phyloP scores from a whole-genome alignment of 1,140 invertebrate genomes.

The Neomicropteryx cornuta region DNA sequence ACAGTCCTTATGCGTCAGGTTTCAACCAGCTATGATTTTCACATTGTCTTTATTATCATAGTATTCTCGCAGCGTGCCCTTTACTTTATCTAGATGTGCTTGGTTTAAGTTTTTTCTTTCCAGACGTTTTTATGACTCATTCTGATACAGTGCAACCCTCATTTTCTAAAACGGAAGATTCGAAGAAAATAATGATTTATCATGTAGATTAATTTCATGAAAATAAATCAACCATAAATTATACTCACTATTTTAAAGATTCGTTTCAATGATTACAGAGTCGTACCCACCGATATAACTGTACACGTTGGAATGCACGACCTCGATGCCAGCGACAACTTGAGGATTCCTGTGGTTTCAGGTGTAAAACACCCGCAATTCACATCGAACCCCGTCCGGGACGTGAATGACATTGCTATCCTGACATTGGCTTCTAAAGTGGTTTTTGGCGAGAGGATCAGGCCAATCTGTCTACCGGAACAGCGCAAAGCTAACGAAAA shows the following conservation, averaged over 20 bases:
- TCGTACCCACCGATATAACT: slow-evolving; percentile 23
- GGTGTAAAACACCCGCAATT: slow-evolving; percentile 29
- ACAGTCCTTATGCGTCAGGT: too few relatives aligned
- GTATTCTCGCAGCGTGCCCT: too few relatives aligned
- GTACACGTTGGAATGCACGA: slow-evolving; percentile 32
- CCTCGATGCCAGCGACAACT: slow-evolving; percentile 19
- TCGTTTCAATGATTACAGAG: slow-evolving; percentile 17
- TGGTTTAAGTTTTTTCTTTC: too few relatives aligned
- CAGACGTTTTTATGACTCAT: too few relatives aligned
- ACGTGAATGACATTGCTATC: slow-evolving; percentile 41
- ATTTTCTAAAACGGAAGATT: too few relatives aligned
- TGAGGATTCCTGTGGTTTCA: slow-evolving; percentile 15
- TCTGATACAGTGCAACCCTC: too few relatives aligned
- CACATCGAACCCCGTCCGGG: slow-evolving; percentile 30
- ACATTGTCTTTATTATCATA: too few relatives aligned
- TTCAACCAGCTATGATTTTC: too few relatives aligned
- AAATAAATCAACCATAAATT: too few relatives aligned
- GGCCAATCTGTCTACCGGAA: slow-evolving; percentile 43
- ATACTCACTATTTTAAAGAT: background rate
- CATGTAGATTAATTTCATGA: too few relatives aligned
- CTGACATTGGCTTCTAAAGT: slow-evolving; percentile 30
- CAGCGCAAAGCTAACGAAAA: slow-evolving; percentile 21
- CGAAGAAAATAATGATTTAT: too few relatives aligned
- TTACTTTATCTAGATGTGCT: too few relatives aligned
- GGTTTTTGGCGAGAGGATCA: slow-evolving; percentile 29